phyloP scores from a whole-genome alignment of 2,113 vertebrate genomes.

The Istiophorus platypterus region DNA sequence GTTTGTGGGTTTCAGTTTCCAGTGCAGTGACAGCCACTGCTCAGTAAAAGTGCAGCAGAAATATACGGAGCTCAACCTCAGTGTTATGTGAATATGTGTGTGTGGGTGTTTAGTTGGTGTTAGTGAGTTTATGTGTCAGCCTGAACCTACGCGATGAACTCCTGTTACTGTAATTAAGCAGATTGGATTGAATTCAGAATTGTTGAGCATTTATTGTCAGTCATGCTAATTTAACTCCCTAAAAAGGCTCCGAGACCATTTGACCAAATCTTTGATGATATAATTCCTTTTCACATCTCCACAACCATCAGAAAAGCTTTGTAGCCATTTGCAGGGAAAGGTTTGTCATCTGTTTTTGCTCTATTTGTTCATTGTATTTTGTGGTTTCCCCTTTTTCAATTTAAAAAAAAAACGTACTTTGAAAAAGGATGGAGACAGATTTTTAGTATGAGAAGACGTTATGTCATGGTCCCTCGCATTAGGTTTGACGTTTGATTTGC shows the following conservation, averaged over 20 bases:
- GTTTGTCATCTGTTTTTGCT: background rate
- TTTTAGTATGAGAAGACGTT: background rate
- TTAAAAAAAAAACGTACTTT: too few species aligned
- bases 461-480: background rate
- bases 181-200: constrained; percentile 8
- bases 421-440: background rate
- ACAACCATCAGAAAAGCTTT: constrained; percentile 7
- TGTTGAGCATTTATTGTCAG: background rate
- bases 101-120: background rate
- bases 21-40: constrained; percentile 10
- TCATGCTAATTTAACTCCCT: background rate
- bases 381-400: background rate
- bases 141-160: constrained; percentile 11
- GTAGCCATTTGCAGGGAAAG: background rate
- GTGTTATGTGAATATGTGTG: constrained; percentile 27
- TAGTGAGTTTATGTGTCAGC: constrained; percentile 20
- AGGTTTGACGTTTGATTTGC: too few species aligned
- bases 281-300: background rate
- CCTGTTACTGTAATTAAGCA: constrained; percentile 26
- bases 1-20: constrained; percentile 17
- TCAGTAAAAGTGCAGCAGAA: constrained; percentile 44
- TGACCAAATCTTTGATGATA: background rate
- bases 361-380: constrained; percentile 6
- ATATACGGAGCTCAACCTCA: constrained; percentile 15
- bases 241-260: background rate